These are phyloP conservation scores for Metellina segmentata DNA, from an alignment of 2,888 invertebrate species.

Conservation along the genomic window DNA sequence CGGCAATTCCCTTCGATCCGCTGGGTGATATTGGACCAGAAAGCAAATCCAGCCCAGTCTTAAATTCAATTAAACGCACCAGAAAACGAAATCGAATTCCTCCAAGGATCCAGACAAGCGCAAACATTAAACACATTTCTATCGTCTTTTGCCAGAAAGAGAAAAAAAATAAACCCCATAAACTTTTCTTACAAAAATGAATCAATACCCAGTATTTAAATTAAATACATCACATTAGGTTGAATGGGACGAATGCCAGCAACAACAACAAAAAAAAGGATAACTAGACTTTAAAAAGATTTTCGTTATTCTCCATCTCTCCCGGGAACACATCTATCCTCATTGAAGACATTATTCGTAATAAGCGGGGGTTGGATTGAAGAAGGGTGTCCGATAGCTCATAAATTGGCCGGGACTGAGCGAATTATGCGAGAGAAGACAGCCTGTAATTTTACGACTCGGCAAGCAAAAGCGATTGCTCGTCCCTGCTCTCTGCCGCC, in stretches of 20 bases:
- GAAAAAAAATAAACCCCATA: not conserved
- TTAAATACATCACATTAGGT: not conserved
- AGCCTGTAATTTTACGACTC: conserved; percentile 62
- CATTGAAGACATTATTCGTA: conserved; percentile 15
- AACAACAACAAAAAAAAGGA: not conserved
- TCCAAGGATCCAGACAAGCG: not conserved
- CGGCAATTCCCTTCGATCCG: not conserved
- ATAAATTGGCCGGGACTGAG: conserved; percentile 46
- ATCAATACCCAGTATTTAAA: not conserved
- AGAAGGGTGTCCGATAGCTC: conserved; percentile 20
- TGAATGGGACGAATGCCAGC: not conserved
- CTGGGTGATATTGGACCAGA: not conserved
- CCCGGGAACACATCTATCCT: not conserved
- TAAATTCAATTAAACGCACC: not conserved
- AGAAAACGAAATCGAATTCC: not conserved
- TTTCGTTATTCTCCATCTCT: conserved; percentile 6
- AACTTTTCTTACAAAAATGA: not conserved
- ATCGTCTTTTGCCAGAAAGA: not conserved
- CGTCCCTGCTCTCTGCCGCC: conserved; percentile 3
- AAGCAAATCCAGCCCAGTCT: not conserved
- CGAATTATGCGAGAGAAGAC: conserved; percentile 50
- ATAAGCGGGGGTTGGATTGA: not conserved
- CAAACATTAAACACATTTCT: not conserved
- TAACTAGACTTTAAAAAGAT: not conserved
- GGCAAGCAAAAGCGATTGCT: conserved; percentile 47